Evolutionary conservation across 2,888 invertebrate genomes (phyloP).

Genomic region (Epsilonema sp.): DNA sequence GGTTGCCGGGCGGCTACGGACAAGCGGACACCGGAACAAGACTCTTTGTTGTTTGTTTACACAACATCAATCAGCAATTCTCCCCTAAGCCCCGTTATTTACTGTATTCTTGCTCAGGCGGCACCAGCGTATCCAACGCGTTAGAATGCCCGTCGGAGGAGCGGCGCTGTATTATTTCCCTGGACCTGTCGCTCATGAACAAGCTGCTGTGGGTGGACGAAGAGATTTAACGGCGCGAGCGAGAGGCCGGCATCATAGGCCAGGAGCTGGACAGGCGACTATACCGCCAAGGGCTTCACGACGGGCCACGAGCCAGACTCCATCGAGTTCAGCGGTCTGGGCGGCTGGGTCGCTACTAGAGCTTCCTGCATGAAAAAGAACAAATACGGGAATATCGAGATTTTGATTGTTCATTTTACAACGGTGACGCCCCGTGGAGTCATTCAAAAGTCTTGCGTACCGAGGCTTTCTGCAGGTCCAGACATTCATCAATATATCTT

Average conservation of each 20-base stretch:
- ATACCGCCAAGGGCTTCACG: constrained; percentile 20
- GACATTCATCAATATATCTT: constrained; percentile 51
- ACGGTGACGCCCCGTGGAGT: constrained; percentile 66
- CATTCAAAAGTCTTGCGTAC: constrained; percentile 55
- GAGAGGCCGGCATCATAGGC: constrained; percentile 80
- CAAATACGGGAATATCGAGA: constrained; percentile 90
- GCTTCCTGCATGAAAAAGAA: constrained; percentile 99
- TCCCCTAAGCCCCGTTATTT: no score
- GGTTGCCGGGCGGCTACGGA: no score
- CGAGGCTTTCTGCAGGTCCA: constrained; percentile 62
- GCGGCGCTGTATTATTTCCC: constrained; percentile 54
- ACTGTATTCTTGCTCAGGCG: no score
- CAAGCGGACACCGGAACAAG: no score
- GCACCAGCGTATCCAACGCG: constrained; percentile 74
- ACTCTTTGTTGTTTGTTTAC: no score
- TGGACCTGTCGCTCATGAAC: constrained; percentile 89
- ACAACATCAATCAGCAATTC: no score
- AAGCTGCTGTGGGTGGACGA: constrained; percentile 76
- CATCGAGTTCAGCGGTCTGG: constrained; percentile 68
- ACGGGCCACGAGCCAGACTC: constrained; percentile 91
- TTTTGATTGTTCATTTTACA: constrained; percentile 69
- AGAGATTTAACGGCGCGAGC: constrained; percentile 55
- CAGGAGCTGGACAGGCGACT: no score
- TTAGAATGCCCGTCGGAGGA: constrained; percentile 61
- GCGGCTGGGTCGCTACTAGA: constrained; percentile 89